Evolutionary conservation across 2,113 vertebrate genomes (phyloP), one percentile per base, ranked within the genome.

Genomic region (Bubalus kerabau): DNA sequence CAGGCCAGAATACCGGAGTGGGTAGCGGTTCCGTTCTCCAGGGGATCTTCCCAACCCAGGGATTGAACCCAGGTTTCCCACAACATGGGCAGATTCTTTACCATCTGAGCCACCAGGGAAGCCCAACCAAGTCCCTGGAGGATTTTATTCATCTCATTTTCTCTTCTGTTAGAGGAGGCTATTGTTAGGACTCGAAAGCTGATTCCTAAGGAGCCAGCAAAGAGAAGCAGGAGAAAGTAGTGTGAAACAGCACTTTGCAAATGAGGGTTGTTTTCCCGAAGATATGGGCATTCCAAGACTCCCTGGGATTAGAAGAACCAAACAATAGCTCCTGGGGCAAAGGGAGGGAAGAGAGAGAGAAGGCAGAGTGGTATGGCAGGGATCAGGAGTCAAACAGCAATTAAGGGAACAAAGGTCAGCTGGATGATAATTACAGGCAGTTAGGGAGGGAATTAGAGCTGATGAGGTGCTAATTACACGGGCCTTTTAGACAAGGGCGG

Each of bases 371-470:
- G 71, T 88, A 64, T 32, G 36, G 71, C 56, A 54, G 87, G 81
- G 87, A 52, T 81, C 80, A 57, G 74, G 94, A 98, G 93, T 96
- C 95, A 89, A 95, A 40, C 40, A 60, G 12, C 95, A 90, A 84
- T 97, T 96, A 50, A 10, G 14, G 94, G 95, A 98, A 96, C 94
- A 98, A 96, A 96, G 94, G 97, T 98, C 96, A 98, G 92, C 71
- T 57, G 13, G 36, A 90, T 82, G 43, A 60, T 97, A 92, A 89
- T 95, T 96, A 90, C n/a, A 59, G 64, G 93, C 36, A 46, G 85
- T 94, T 95, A 90, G 82, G 98, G 74, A 98, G 87, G 96, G 71
- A 82, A 97, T 97, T 96, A 98, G 80, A 98, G 98, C 93, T 71
- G 23, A 92, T 97, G 95, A 86, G 89, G 83, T 98, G 95, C 83